Percentiles rank a stretch among this genome's conserved stretches.
Evolutionary conservation across 2,888 invertebrate species (phyloP).

Genomic region (Mesopsocus fuscifrons): DNA sequence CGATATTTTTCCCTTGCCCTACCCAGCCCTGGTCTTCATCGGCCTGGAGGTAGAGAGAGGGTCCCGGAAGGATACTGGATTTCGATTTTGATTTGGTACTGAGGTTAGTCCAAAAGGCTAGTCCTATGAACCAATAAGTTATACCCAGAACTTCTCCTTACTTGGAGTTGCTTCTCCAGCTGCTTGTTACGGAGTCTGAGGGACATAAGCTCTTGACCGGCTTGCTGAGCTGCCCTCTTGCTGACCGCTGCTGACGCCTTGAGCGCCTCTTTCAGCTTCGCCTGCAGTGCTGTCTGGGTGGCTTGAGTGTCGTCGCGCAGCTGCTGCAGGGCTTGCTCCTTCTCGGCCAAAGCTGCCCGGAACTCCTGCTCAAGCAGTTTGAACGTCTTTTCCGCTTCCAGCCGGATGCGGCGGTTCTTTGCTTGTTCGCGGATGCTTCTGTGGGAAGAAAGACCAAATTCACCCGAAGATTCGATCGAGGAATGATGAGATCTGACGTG

Average conservation of each 20-base stretch:
- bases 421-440: slow-evolving; percentile 7
- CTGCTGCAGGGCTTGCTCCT: not conserved
- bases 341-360: not conserved
- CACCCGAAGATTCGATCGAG: not conserved
- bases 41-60: too few relatives aligned
- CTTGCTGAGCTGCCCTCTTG: not conserved
- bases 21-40: too few relatives aligned
- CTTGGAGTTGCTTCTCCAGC: too few relatives aligned
- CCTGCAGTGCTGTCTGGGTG: slow-evolving; percentile 6
- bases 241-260: not conserved
- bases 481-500: not conserved
- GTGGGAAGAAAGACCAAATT: too few relatives aligned
- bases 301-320: slow-evolving; percentile 7
- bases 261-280: slow-evolving; percentile 6
- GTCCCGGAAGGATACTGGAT: too few relatives aligned
- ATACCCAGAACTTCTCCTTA: too few relatives aligned
- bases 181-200: too few relatives aligned
- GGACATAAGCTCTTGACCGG: too few relatives aligned
- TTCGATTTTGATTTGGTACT: too few relatives aligned
- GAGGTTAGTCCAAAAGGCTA: too few relatives aligned
- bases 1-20: too few relatives aligned
- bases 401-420: slow-evolving; percentile 8
- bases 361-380: not conserved
- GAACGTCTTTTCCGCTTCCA: slow-evolving; percentile 5
- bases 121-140: too few relatives aligned